A percentile compares a stretch with the other conserved stretches of the same genome.
Conservation (phyloP, 2,113 vertebrate species). For the Chauna torquata region DNA sequence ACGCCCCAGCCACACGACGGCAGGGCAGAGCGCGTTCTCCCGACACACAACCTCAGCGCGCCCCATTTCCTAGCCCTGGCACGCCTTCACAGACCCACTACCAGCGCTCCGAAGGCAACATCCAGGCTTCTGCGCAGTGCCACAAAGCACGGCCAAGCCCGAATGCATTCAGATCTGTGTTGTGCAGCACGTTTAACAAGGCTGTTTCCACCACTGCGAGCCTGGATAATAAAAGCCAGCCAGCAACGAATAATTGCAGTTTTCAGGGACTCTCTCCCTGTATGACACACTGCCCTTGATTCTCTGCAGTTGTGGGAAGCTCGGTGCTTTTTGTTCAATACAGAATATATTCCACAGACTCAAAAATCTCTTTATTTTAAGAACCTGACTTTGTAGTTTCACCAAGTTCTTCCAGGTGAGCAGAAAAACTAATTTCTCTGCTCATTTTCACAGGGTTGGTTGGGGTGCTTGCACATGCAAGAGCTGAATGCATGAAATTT, state of each 20-base stretch:
- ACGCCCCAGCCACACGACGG: not conserved
- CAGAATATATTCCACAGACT: not conserved
- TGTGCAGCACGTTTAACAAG: not conserved
- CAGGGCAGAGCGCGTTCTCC: not conserved
- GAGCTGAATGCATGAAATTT: not conserved
- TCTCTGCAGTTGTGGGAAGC: not conserved
- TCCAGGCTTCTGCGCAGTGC: not conserved
- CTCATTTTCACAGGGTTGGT: not conserved
- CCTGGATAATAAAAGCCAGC: not conserved
- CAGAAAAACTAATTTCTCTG: not conserved
- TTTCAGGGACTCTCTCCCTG: not conserved
- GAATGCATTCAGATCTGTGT: not conserved
- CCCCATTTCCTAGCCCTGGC: not conserved
- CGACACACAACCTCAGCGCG: not conserved
- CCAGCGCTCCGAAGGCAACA: not conserved
- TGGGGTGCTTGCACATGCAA: not conserved
- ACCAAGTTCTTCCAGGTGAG: not conserved
- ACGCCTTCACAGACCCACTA: fast-evolving
- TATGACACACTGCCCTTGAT: not conserved
- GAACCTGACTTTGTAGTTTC: not conserved
- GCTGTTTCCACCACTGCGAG: not conserved
- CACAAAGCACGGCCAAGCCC: not conserved
- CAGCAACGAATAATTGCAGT: not conserved
- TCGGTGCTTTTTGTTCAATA: not conserved
- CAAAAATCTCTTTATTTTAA: not conserved